A percentile compares a stretch with the other conserved stretches of the same genome.
phyloP scores from a whole-genome alignment of 2,113 vertebrate species.

The Pluvialis apricaria region DNA sequence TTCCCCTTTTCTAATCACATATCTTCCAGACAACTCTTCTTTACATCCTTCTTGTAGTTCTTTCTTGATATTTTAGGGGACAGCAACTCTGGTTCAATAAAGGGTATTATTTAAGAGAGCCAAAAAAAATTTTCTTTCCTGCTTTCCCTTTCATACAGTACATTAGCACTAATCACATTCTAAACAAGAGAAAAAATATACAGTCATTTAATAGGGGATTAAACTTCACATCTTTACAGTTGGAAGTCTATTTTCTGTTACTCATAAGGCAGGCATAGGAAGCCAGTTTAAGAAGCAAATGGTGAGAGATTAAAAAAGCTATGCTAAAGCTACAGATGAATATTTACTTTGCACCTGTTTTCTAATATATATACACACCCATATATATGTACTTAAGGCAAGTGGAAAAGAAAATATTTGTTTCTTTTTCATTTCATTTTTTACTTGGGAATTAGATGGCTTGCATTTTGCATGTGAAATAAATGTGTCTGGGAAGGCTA shows the following conservation, averaged over 20 bases:
- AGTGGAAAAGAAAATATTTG: not conserved
- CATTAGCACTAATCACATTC: not conserved
- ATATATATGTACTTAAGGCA: not conserved
- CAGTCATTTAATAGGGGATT: not conserved
- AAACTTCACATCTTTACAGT: not conserved
- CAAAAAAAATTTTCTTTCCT: not conserved
- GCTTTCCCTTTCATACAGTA: rapidly evolving
- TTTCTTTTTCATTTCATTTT: not conserved
- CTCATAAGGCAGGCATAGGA: not conserved
- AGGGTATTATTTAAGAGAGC: not conserved
- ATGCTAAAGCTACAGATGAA: not conserved
- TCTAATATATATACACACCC: not conserved
- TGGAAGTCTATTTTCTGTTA: not conserved
- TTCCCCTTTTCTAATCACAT: not conserved
- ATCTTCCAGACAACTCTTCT: not conserved
- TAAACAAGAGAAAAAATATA: not conserved
- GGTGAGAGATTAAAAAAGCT: not conserved
- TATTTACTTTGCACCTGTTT: not conserved
- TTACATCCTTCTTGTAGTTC: not conserved
- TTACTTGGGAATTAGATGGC: not conserved
- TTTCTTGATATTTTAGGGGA: not conserved
- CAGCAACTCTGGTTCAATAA: not conserved
- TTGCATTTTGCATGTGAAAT: not conserved
- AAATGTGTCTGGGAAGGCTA: not conserved
- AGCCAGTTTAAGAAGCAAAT: not conserved